A percentile compares a stretch with the other conserved stretches of the same genome.
These are phyloP conservation scores for Hemistola chrysoprasaria DNA, from an alignment of 2,888 invertebrate genomes.

Conservation along the genomic window DNA sequence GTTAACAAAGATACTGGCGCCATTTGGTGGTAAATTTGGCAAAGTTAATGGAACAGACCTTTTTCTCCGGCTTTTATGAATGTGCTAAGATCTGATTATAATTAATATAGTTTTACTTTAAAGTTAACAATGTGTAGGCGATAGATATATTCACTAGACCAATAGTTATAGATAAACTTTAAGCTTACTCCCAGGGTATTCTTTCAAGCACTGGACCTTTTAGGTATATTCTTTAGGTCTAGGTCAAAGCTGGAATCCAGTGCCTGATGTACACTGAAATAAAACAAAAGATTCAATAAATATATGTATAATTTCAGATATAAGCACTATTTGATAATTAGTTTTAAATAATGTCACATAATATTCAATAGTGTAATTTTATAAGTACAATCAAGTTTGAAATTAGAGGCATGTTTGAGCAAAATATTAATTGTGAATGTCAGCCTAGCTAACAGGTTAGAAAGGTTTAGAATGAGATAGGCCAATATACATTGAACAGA, in stretches of 20 bases:
- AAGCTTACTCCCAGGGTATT: constrained; percentile 53
- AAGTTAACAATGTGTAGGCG: constrained; percentile 44
- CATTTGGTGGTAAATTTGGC: not conserved
- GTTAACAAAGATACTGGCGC: too few relatives aligned
- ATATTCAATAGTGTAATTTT: too few relatives aligned
- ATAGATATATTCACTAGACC: constrained; percentile 53
- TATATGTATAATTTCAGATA: constrained; percentile 23
- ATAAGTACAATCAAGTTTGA: too few relatives aligned
- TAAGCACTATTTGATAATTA: constrained; percentile 6
- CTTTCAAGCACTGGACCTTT: constrained; percentile 58
- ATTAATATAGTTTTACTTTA: constrained; percentile 26
- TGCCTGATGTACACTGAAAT: constrained; percentile 68
- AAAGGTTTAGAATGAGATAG: too few relatives aligned
- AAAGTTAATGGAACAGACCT: too few relatives aligned
- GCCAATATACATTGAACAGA: too few relatives aligned
- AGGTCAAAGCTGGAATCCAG: constrained; percentile 65
- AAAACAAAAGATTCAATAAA: constrained; percentile 35
- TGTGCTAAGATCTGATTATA: not conserved
- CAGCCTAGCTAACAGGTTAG: too few relatives aligned
- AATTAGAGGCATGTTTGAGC: too few relatives aligned
- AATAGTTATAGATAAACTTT: constrained; percentile 53
- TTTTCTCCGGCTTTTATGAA: too few relatives aligned
- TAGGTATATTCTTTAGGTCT: constrained; percentile 41
- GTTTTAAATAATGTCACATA: too few relatives aligned
- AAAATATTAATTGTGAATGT: too few relatives aligned